Evolutionary conservation across 92 coral and sea anemone species (phyloP).

Genomic region (Phenganax marumi): DNA sequence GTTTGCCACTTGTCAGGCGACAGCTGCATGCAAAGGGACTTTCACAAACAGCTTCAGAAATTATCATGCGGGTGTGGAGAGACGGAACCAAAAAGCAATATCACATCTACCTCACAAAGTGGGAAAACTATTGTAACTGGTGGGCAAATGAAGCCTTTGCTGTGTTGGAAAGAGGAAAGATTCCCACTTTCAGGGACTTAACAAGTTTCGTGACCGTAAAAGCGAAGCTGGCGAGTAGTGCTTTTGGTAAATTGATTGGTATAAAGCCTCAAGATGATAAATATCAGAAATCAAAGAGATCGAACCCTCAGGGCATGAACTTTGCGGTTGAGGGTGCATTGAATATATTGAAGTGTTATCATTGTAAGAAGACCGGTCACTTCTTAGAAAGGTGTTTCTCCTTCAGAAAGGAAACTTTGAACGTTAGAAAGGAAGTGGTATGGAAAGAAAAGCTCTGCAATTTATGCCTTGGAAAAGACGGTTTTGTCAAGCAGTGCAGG

Average conservation of each 20-base stretch:
- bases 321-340: background rate
- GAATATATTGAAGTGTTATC: background rate
- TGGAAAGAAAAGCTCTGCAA: too few species aligned
- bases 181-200: too few species aligned
- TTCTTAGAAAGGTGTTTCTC: background rate
- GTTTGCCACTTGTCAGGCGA: conserved; percentile 27
- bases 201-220: too few species aligned
- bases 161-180: too few species aligned
- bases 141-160: too few species aligned
- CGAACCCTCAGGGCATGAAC: background rate
- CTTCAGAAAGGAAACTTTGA: conserved; percentile 1
- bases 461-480: background rate
- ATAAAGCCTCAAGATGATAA: too few species aligned
- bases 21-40: conserved; percentile 1
- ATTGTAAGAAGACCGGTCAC: conserved; percentile 3
- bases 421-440: background rate
- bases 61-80: conserved; percentile 4
- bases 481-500: background rate
- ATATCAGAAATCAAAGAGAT: too few species aligned
- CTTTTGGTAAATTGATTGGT: too few species aligned
- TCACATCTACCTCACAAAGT: background rate
- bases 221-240: too few species aligned
- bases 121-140: conserved; percentile 16
- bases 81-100: conserved; percentile 19
- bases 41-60: conserved; percentile 5